These are phyloP conservation scores for Sminthopsis crassicaudata DNA, from an alignment of 2,113 vertebrate genomes.

Conservation along the genomic window DNA sequence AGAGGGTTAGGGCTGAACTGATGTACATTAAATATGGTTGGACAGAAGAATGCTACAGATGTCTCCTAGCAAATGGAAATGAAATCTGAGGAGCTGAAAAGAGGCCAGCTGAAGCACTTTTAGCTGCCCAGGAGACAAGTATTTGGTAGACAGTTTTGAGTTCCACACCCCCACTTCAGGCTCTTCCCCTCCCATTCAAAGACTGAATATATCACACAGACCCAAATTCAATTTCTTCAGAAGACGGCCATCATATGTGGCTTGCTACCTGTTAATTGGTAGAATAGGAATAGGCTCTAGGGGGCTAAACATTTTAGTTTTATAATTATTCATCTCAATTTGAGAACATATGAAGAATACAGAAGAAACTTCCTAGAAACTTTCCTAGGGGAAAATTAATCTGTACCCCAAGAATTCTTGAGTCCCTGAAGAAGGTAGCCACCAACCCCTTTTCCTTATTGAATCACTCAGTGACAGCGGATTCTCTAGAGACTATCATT, in stretches of 20 bases:
- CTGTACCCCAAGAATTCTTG: not conserved
- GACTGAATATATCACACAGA: not conserved
- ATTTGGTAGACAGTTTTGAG: not conserved
- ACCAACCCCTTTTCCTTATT: not conserved
- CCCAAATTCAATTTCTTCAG: not conserved
- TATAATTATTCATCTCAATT: not conserved
- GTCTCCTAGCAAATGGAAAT: conserved; percentile 70
- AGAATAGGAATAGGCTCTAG: not conserved
- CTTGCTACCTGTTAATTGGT: not conserved
- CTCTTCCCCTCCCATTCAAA: not conserved
- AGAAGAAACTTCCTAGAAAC: not conserved
- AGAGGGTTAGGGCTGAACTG: conserved; percentile 54
- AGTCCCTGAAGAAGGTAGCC: not conserved
- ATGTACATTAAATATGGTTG: conserved; percentile 68
- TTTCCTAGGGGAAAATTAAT: not conserved
- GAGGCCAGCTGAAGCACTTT: conserved; percentile 53
- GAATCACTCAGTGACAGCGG: not conserved
- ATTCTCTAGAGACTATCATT: conserved; percentile 15
- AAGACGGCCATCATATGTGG: not conserved
- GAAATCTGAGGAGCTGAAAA: conserved; percentile 72
- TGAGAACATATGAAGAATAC: not conserved
- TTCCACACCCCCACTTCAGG: not conserved
- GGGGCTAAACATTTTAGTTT: not conserved
- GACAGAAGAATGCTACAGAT: conserved; percentile 70
- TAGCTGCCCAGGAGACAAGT: not conserved